A percentile compares a stretch with the other conserved stretches of the same genome.
Evolutionary conservation across 2,113 vertebrate genomes (phyloP).

Genomic region (Lichenostomus cassidix): DNA sequence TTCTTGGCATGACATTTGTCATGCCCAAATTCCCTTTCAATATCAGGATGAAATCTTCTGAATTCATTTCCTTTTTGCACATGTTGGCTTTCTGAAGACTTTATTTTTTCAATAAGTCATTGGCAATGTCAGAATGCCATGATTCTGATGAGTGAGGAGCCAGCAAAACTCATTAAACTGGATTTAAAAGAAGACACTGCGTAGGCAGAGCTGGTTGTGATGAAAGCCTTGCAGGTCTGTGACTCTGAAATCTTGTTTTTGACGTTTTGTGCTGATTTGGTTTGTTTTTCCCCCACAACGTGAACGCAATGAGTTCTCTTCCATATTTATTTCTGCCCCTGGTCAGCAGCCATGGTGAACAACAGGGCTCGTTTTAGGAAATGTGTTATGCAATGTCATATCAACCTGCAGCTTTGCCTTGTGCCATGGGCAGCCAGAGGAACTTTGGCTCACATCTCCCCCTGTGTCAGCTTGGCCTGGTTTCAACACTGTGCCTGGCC

Average conservation of each 20-base stretch:
- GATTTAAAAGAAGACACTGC: not conserved
- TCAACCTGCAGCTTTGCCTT: not conserved
- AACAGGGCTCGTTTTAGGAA: not conserved
- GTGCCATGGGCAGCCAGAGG: not conserved
- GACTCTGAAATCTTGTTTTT: not conserved
- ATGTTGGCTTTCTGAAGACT: slow-evolving; percentile 8
- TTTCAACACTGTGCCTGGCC: not conserved
- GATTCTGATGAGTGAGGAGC: not conserved
- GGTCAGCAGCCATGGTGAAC: not conserved
- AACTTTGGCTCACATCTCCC: not conserved
- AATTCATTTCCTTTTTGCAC: slow-evolving; percentile 49
- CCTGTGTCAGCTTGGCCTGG: not conserved
- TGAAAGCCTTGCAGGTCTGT: accelerated
- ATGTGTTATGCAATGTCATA: not conserved
- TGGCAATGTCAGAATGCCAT: not conserved
- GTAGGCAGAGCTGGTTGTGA: not conserved
- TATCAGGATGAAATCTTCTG: slow-evolving; percentile 11
- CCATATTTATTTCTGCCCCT: not conserved
- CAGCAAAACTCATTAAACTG: slow-evolving; percentile 8
- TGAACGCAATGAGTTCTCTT: not conserved
- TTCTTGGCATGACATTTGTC: slow-evolving; percentile 28
- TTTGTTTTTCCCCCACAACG: not conserved
- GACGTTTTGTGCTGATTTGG: not conserved
- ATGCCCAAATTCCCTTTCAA: not conserved
- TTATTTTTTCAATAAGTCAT: slow-evolving; percentile 37